Evolutionary conservation across 64 coral and sea anemone genomes (phyloP), one percentile per base, ranked within the genome.

Genomic region (Acropora tenuis): DNA sequence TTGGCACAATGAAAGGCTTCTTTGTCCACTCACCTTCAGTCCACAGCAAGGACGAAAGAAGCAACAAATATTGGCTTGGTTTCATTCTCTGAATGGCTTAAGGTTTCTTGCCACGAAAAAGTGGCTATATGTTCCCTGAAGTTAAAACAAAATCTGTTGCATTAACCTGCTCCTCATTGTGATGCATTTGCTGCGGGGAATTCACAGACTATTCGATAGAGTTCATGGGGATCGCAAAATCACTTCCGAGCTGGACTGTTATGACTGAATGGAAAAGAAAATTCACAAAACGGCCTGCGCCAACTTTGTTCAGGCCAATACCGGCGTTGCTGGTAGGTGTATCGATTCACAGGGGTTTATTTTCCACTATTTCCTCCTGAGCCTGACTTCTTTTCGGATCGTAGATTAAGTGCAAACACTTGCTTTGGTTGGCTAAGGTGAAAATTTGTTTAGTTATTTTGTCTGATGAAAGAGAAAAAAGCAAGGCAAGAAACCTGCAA

Each of bases 51-150:
- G 68, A n/a, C 8, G 48, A 7, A 1, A 48, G 8, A 49, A 85
- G 13, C 19, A 40, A 40, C 16, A 72, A 44, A 65, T 69, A 43
- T 47, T 44, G 13, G 10, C 15, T 8, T 19, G 8, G 43, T 18
- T 85, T 13, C 18, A 30, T 2, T 47, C 43, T 50, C 63, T 47
- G 15, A 72, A 45, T 58, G 16, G 43, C 1, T 72, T 49, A 18
- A 16, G 8, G 46, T n/a, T 85, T 46, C 45, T 68, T 8, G 44
- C 63, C 82, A 85, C 63, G 2, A n/a, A 85, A 49, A 12, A 65
- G 66, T 85, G 82, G 82, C 65, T 85, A 18, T 71, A 49, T 48
- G 69, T 67, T 71, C 50, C 63, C 82, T 85, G 44, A 1, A 78
- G 75, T 48, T 71, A 4, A 63, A 79, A 18, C 2, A 50, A 17